Base-by-base conservation (phyloP, 2,797 vertebrate species). In the Takifugu ocellatus region DNA sequence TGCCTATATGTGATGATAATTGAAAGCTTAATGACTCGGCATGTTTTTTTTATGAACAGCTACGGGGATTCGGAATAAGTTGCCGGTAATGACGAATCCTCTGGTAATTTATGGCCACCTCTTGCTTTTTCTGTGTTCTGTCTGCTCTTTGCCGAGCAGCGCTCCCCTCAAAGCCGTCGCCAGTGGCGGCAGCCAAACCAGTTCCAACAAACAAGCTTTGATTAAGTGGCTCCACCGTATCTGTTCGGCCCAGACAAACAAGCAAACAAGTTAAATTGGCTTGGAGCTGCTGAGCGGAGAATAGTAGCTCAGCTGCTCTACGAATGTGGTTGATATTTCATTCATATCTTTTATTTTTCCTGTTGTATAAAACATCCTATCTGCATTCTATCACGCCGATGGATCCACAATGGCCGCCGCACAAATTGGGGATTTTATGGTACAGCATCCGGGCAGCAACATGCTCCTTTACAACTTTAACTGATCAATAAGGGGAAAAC, bases 401-500 rank as follows among this genome's bases (percentile, higher is more conserved):
- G n/a, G 17, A 36, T 63, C 56, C 45, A 51, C 46, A 26, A 43
- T 39, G 36, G 33, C 27, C 27, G 27, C 27, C 4, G 33, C 33
- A 31, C 5, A 8, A 6, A 31, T 8, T 36, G 33, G 36, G 10
- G 36, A 39, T 12, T 12, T 39, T 12, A 39, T 12, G 12, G 36
- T 14, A 39, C 10, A 14, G 36, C 36, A 4, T 39, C 44, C 10
- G 66, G 44, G 54, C 63, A 63, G 54, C 63, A 62, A 72, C 59
- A 65, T 58, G 56, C 64, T 75, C 67, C 78, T 81, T 83, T 77
- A 55, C 70, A 73, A 71, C 72, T 63, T 55, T 61, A 56, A 14
- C 51, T 42, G 58, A 86, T 87, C 83, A 59, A 80, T 86, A 69
- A 21, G 21, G 21, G 21, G 25, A 69, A 80, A 85, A 83, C 81